Evolutionary conservation across 2,888 invertebrate genomes (phyloP).

Genomic region (Bibio marci): DNA sequence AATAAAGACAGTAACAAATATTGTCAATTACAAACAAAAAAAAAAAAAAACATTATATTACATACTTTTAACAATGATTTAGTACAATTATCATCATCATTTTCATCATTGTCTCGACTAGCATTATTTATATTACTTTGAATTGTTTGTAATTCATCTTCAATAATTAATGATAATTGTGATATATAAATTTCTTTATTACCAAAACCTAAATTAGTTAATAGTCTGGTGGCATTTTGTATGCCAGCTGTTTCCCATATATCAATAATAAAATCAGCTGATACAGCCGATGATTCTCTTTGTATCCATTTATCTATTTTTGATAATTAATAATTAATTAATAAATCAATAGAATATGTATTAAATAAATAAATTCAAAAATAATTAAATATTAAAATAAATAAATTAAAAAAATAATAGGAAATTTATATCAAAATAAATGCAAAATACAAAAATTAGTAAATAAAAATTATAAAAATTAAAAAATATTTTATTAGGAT

Average conservation of each 20-base stretch:
- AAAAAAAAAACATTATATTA: neutral
- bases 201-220: conserved; percentile 50
- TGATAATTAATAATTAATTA: too few relatives aligned
- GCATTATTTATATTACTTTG: conserved; percentile 22
- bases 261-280: conserved; percentile 41
- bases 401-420: neutral
- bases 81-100: neutral
- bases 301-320: conserved; percentile 3
- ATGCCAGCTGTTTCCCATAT: conserved; percentile 59
- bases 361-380: neutral
- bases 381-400: neutral
- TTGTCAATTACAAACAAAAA: conserved; percentile 1
- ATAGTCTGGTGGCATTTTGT: conserved; percentile 40
- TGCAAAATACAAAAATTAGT: neutral
- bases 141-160: conserved; percentile 41
- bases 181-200: conserved; percentile 36
- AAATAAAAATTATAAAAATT: neutral
- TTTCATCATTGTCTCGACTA: too few relatives aligned
- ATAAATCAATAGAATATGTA: too few relatives aligned
- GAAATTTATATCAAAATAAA: too few relatives aligned
- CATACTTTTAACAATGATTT: neutral
- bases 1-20: neutral
- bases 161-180: conserved; percentile 48
- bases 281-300: conserved; percentile 15
- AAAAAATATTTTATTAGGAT: too few relatives aligned